Evolutionary conservation across 2,797 vertebrate species (phyloP).

Genomic region (Paguma larvata): DNA sequence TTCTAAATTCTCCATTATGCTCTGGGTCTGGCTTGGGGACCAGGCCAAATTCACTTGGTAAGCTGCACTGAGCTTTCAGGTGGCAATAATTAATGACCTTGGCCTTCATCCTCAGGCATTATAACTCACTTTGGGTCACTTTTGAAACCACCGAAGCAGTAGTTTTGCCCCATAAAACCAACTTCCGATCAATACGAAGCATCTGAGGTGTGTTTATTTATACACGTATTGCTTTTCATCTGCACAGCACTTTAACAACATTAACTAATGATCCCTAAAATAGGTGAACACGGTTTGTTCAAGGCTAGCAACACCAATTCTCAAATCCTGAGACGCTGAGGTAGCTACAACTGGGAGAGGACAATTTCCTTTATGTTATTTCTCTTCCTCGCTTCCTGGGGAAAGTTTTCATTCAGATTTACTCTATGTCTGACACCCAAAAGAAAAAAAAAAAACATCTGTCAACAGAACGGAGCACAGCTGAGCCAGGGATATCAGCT

Average conservation of each 20-base stretch:
- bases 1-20: slow-evolving; percentile 74
- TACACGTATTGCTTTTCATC: slow-evolving; percentile 64
- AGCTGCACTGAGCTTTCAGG: slow-evolving; percentile 61
- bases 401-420: slow-evolving; percentile 38
- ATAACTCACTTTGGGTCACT: slow-evolving; percentile 65
- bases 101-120: slow-evolving; percentile 67
- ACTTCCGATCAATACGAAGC: slow-evolving; percentile 66
- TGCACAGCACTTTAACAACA: slow-evolving; percentile 37
- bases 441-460: not conserved
- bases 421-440: slow-evolving; percentile 16
- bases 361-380: slow-evolving; percentile 10
- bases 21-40: slow-evolving; percentile 43
- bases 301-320: not conserved
- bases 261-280: slow-evolving; percentile 57
- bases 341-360: not conserved
- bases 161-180: slow-evolving; percentile 73
- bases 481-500: not conserved
- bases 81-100: slow-evolving; percentile 81
- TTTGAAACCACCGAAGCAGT: slow-evolving; percentile 66
- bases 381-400: not conserved
- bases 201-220: slow-evolving; percentile 68
- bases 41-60: slow-evolving; percentile 72
- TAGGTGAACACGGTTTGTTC: not conserved
- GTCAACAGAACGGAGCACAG: not conserved
- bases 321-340: not conserved